A percentile compares a stretch with the other conserved stretches of the same genome.
Evolutionary conservation across 2,797 vertebrate genomes (phyloP).

Genomic region (Chaetophractus vellerosus): DNA sequence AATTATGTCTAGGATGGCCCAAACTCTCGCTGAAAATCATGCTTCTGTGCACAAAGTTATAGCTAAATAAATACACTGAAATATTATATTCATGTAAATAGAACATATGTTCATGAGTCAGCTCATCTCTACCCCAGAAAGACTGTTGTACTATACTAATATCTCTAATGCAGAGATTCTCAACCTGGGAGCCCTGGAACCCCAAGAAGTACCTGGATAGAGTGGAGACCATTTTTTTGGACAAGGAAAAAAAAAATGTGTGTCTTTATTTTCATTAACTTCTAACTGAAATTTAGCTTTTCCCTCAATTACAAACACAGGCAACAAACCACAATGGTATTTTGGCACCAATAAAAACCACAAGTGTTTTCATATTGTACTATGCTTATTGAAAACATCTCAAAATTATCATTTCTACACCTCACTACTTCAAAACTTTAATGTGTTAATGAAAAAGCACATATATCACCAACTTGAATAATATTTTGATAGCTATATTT

Average conservation of each 20-base stretch:
- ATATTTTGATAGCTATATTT: constrained; percentile 14
- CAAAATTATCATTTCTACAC: constrained; percentile 18
- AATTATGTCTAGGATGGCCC: constrained; percentile 13
- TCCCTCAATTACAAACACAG: constrained; percentile 49
- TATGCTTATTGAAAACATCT: constrained; percentile 31
- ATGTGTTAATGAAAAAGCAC: constrained; percentile 5
- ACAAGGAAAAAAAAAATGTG: background rate
- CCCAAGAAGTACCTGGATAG: constrained; percentile 64
- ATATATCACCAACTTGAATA: background rate
- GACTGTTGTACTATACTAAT: constrained; percentile 39
- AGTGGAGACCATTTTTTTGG: constrained; percentile 61
- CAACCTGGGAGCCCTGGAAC: constrained; percentile 63
- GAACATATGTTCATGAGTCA: background rate
- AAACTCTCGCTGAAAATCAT: constrained; percentile 39
- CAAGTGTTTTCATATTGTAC: constrained; percentile 2
- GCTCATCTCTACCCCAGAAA: constrained; percentile 66
- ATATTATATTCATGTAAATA: constrained; percentile 22
- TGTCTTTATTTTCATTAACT: constrained; percentile 60
- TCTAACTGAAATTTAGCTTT: constrained; percentile 61
- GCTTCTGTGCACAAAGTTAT: constrained; percentile 33
- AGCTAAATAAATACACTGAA: background rate
- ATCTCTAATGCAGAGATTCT: constrained; percentile 45
- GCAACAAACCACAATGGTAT: constrained; percentile 56
- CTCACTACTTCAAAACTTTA: constrained; percentile 28
- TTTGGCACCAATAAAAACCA: constrained; percentile 59